A percentile compares a stretch with the other conserved stretches of the same genome.
These are phyloP conservation scores for Stenchaetothrips biformis DNA, from an alignment of 2,888 invertebrate species.

Conservation along the genomic window DNA sequence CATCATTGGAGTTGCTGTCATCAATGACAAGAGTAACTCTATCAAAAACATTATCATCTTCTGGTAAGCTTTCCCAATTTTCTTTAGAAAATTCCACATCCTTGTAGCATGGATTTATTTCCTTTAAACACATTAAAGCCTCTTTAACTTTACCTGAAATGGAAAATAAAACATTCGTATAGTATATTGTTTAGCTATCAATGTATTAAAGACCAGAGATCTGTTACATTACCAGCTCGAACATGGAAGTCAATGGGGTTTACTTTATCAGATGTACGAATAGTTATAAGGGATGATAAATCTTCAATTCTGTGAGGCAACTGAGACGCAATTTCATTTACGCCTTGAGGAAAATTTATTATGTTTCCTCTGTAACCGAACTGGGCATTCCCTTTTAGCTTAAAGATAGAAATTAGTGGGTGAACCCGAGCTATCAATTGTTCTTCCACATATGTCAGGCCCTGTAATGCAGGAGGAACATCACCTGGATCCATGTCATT, in stretches of 20 bases:
- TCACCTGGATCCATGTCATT: slow-evolving; percentile 24
- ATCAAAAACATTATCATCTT: slow-evolving; percentile 19
- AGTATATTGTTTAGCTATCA: neutral
- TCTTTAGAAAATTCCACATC: slow-evolving; percentile 3
- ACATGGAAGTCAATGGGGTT: neutral
- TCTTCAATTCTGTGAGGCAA: slow-evolving; percentile 22
- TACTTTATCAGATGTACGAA: neutral
- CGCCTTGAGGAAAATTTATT: slow-evolving; percentile 31
- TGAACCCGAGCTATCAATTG: slow-evolving; percentile 31
- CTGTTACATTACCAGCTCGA: neutral
- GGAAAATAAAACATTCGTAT: neutral
- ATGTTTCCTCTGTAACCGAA: slow-evolving; percentile 30
- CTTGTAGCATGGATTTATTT: slow-evolving; percentile 27
- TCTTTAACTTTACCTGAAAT: neutral
- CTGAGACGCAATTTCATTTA: slow-evolving; percentile 28
- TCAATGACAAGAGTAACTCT: neutral
- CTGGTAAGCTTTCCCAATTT: slow-evolving; percentile 21
- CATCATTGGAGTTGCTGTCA: neutral
- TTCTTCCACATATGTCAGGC: slow-evolving; percentile 28
- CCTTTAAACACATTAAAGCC: neutral
- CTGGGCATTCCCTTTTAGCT: slow-evolving; percentile 30
- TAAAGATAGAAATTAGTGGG: slow-evolving; percentile 30
- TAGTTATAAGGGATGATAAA: slow-evolving; percentile 12
- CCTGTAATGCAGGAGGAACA: slow-evolving; percentile 18
- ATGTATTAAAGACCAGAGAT: neutral